A percentile compares a stretch with the other conserved stretches of the same genome.
phyloP scores from a whole-genome alignment of 2,797 vertebrate species.

The Podarcis siculus region DNA sequence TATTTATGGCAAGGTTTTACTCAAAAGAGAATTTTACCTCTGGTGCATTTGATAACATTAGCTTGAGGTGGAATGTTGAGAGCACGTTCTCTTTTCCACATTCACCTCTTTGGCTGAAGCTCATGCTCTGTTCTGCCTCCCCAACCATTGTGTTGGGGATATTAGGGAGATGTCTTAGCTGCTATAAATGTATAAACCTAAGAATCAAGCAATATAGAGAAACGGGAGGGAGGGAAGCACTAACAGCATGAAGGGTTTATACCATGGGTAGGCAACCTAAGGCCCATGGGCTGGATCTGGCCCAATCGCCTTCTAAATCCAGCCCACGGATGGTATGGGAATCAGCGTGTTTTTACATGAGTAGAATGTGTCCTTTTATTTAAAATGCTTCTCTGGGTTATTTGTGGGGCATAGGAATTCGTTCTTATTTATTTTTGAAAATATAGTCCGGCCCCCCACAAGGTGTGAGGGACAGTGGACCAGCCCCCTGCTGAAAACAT shows the following conservation, averaged over 20 bases:
- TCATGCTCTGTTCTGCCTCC: slow-evolving; percentile 28
- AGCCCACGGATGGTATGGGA: too few species aligned
- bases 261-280: too few species aligned
- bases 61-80: not conserved
- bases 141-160: not conserved
- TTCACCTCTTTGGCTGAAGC: slow-evolving; percentile 17
- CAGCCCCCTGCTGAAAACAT: too few species aligned
- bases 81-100: slow-evolving; percentile 11
- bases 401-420: too few species aligned
- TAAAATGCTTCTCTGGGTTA: too few species aligned
- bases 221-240: not conserved
- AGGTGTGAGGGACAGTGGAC: too few species aligned
- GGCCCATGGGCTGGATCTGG: too few species aligned
- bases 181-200: not conserved
- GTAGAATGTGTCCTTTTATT: too few species aligned
- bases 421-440: too few species aligned
- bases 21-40: not conserved
- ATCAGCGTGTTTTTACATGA: too few species aligned
- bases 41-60: slow-evolving; percentile 12
- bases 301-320: too few species aligned
- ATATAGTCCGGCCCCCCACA: too few species aligned
- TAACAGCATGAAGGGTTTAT: not conserved
- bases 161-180: slow-evolving; percentile 22
- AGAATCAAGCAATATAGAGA: not conserved
- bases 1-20: not conserved